phyloP scores from a whole-genome alignment of 2,113 vertebrate genomes.

The Thamnaconus septentrionalis region DNA sequence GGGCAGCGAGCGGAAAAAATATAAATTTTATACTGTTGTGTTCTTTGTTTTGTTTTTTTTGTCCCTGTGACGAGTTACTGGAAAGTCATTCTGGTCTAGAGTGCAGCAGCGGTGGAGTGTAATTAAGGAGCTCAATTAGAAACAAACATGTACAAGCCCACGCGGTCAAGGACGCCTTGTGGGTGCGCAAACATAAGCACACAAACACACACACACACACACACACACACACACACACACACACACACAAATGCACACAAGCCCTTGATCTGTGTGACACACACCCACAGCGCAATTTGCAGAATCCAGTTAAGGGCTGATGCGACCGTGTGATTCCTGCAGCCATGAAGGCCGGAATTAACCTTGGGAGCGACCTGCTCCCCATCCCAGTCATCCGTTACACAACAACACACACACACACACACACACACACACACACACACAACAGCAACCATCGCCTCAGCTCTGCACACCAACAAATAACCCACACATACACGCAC shows the following conservation, averaged over 20 bases:
- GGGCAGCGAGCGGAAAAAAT: slow-evolving; percentile 3
- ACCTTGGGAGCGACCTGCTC: too few relatives aligned
- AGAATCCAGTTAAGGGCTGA: background rate
- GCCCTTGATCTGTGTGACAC: too few relatives aligned
- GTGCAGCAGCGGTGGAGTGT: background rate
- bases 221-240: background rate
- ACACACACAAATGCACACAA: background rate
- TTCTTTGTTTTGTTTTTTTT: background rate
- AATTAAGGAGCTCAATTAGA: background rate
- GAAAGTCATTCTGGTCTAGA: background rate
- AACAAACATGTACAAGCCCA: background rate
- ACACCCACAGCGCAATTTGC: background rate
- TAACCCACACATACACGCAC: too few relatives aligned
- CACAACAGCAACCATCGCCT: too few relatives aligned
- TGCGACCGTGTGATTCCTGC: background rate
- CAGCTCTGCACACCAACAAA: too few relatives aligned
- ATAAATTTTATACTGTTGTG: background rate
- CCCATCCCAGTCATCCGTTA: too few relatives aligned
- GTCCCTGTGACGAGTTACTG: background rate
- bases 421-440: too few relatives aligned
- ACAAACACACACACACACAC: too few relatives aligned
- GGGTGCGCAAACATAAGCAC: background rate
- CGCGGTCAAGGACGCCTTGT: background rate
- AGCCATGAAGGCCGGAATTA: too few relatives aligned
- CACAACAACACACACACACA: too few relatives aligned